Evolutionary conservation across 1,140 invertebrate genomes (phyloP).

Genomic region (Brachionus plicatilis): DNA sequence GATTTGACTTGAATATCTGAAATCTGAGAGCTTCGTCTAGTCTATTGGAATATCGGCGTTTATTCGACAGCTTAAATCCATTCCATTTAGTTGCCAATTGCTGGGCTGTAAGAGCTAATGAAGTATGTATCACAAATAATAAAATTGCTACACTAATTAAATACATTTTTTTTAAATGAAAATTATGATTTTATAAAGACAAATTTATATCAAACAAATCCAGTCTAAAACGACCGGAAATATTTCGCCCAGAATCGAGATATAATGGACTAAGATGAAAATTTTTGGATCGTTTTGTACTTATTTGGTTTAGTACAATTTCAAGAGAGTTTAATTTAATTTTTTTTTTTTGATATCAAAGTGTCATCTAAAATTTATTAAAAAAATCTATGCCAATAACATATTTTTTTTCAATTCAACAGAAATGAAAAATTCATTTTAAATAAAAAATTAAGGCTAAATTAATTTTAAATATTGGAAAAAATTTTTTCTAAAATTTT

Average conservation of each 20-base stretch:
- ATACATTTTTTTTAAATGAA: not conserved
- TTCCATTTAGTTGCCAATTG: slow-evolving; percentile 4
- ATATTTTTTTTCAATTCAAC: too few species aligned
- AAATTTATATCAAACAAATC: not conserved
- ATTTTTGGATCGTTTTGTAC: not conserved
- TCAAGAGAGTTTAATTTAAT: not conserved
- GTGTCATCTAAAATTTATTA: not conserved
- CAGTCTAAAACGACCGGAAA: not conserved
- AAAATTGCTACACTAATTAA: not conserved
- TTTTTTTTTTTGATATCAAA: not conserved
- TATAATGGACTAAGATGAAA: not conserved
- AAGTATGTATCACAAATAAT: not conserved
- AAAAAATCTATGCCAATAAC: too few species aligned
- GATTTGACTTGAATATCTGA: slow-evolving; percentile 44
- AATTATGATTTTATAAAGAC: not conserved
- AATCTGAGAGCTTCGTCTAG: slow-evolving; percentile 1
- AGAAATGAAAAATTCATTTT: too few species aligned
- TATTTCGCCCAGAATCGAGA: not conserved
- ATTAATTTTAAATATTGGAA: not conserved
- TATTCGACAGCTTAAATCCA: not conserved
- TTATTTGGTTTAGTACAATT: not conserved
- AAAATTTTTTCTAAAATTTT: not conserved
- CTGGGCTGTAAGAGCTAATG: not conserved
- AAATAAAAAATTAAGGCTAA: too few species aligned
- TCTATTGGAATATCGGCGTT: not conserved